Percentiles rank a stretch among this genome's conserved stretches.
These are phyloP conservation scores for Chloromyia formosa DNA, from an alignment of 2,888 invertebrate genomes.

Conservation along the genomic window DNA sequence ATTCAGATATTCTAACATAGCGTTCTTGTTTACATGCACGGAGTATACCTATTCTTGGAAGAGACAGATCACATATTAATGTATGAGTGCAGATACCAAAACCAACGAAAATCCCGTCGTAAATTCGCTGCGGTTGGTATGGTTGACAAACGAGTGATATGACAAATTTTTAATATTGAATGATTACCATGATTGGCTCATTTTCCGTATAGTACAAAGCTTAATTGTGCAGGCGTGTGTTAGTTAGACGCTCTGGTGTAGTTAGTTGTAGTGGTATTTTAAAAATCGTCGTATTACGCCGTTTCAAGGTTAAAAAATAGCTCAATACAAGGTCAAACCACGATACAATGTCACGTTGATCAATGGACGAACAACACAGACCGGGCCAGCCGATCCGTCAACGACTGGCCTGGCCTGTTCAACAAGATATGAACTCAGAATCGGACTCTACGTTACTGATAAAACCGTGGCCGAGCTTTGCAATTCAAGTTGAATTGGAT, in stretches of 20 bases:
- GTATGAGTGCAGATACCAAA: background rate
- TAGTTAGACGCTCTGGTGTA: no score
- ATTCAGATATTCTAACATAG: conserved; percentile 11
- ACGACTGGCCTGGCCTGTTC: no score
- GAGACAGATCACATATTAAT: no score
- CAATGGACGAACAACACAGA: conserved; percentile 15
- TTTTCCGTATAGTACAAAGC: background rate
- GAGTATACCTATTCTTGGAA: background rate
- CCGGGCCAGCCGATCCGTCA: no score
- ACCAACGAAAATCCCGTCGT: background rate
- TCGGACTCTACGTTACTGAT: no score
- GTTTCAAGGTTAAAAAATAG: conserved; percentile 64
- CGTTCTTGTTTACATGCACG: background rate
- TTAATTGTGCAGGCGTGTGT: background rate
- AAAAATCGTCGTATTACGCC: conserved; percentile 8
- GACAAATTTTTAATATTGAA: conserved; percentile 28
- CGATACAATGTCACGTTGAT: conserved; percentile 39
- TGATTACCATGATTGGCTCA: conserved; percentile 17
- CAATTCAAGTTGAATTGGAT: background rate
- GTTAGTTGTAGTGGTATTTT: conserved; percentile 18
- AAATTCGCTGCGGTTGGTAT: background rate
- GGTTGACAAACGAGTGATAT: conserved; percentile 1
- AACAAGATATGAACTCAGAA: no score
- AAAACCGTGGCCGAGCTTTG: background rate
- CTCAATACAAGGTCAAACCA: conserved; percentile 62